Conservation (phyloP, 2,888 invertebrate genomes). For the Papilio demoleus region DNA sequence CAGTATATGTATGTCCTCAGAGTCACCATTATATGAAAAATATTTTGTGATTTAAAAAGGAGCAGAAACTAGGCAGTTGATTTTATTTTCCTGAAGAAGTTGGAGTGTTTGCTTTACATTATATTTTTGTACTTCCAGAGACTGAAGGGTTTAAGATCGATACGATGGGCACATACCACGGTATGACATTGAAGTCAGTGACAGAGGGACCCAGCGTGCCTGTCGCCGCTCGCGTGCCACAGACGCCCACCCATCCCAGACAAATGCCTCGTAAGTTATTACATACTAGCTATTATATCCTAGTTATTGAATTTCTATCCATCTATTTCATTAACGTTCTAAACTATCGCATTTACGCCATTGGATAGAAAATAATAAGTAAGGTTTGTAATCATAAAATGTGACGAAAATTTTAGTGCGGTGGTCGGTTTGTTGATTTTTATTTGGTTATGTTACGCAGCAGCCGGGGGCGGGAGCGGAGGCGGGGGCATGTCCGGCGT, state of each 20-base stretch:
- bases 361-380: too few relatives aligned
- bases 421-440: too few relatives aligned
- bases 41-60: too few relatives aligned
- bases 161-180: constrained; percentile 99
- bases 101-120: not conserved
- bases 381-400: too few relatives aligned
- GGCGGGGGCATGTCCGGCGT: not conserved
- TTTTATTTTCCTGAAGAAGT: not conserved
- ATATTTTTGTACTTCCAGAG: constrained; percentile 81
- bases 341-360: too few relatives aligned
- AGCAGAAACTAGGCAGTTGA: not conserved
- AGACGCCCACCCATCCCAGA: constrained; percentile 73
- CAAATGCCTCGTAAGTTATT: constrained; percentile 71
- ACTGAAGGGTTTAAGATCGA: constrained; percentile 99
- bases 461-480: constrained; percentile 66
- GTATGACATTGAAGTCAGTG: constrained; percentile 98
- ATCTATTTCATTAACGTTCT: too few relatives aligned
- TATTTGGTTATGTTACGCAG: constrained; percentile 44
- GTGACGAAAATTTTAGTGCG: too few relatives aligned
- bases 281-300: not conserved
- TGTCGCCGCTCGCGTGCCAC: constrained; percentile 78
- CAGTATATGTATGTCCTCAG: too few relatives aligned
- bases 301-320: too few relatives aligned
- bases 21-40: too few relatives aligned
- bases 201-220: constrained; percentile 94